Conservation (phyloP, 1,140 invertebrate genomes). For the Phthorimaea operculella region DNA sequence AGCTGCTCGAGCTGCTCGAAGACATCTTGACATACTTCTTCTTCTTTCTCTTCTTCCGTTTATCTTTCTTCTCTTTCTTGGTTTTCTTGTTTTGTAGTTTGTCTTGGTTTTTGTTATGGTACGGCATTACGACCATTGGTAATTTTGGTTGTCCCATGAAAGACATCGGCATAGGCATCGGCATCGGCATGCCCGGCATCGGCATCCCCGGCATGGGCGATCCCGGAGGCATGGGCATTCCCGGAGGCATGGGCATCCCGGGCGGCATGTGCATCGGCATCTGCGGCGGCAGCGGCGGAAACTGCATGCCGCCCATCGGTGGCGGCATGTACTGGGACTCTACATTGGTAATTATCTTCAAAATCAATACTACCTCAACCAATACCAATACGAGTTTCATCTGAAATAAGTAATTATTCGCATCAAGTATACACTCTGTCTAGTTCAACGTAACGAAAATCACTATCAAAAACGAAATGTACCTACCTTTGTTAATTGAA, state of each 20-base stretch:
- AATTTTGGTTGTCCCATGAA: constrained; percentile 25
- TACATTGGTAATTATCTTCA: neutral
- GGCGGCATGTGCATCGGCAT: constrained; percentile 17
- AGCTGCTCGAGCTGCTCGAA: neutral
- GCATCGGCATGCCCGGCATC: constrained; percentile 18
- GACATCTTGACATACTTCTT: neutral
- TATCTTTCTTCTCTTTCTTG: constrained; percentile 23
- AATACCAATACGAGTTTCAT: neutral
- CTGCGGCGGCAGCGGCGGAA: constrained; percentile 7
- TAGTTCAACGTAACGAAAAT: no score
- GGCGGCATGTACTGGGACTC: constrained; percentile 6
- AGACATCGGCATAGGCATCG: constrained; percentile 12
- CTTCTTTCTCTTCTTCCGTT: constrained; percentile 13
- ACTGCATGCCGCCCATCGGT: constrained; percentile 3
- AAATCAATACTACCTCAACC: neutral
- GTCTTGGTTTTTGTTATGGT: constrained; percentile 26
- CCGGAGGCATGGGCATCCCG: constrained; percentile 10
- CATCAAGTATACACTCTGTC: no score
- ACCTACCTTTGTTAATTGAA: no score
- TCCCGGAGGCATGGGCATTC: constrained; percentile 13
- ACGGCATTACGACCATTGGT: constrained; percentile 42
- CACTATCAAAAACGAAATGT: no score
- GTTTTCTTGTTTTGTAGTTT: constrained; percentile 7
- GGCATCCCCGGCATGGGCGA: constrained; percentile 9
- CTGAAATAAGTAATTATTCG: neutral